phyloP scores from a whole-genome alignment of 1,140 invertebrate species.

The Papilio dardanus region DNA sequence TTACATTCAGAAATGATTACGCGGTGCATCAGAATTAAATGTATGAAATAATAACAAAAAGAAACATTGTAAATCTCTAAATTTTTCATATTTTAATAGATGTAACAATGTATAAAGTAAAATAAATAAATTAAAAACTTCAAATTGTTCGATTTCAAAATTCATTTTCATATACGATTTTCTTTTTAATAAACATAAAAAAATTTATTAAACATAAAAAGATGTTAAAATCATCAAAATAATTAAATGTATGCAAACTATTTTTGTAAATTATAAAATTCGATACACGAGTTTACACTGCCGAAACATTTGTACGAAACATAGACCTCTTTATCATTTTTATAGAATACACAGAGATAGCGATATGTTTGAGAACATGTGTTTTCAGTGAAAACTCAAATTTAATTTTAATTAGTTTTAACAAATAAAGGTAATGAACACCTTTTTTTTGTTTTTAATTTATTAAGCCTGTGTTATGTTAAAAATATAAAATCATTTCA shows the following conservation, averaged over 20 bases:
- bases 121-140: slow-evolving; percentile 9
- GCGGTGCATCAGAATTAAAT: not conserved
- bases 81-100: no score
- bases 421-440: not conserved
- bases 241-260: no score
- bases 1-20: not conserved
- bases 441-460: not conserved
- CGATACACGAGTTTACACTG: no score
- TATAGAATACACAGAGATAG: no score
- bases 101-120: slow-evolving; percentile 35
- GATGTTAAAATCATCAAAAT: no score
- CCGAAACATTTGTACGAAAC: no score
- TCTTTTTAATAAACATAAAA: no score
- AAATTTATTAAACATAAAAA: no score
- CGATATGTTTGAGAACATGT: no score
- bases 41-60: not conserved
- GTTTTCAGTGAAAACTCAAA: not conserved
- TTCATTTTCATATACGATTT: not conserved
- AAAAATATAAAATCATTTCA: no score
- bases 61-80: not conserved
- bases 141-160: not conserved
- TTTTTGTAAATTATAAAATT: no score
- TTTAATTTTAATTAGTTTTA: not conserved
- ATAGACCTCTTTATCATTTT: no score
- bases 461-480: not conserved